Evolutionary conservation across 2,888 invertebrate species (phyloP).

Genomic region (Conomelus anceps): DNA sequence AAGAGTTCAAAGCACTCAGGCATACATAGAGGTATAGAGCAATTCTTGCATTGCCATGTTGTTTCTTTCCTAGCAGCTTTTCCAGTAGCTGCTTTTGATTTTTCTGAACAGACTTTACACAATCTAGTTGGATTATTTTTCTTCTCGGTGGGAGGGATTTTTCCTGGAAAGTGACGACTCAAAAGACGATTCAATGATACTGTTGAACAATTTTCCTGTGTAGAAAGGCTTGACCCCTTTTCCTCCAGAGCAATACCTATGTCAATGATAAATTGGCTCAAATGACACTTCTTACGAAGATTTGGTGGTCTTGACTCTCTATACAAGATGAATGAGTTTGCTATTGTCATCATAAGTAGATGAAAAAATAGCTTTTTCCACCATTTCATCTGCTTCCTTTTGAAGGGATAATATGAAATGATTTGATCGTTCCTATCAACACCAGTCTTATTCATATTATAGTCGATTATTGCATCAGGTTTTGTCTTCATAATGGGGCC

Average conservation of each 20-base stretch:
- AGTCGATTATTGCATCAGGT: neutral
- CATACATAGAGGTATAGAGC: neutral
- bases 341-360: neutral
- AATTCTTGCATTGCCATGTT: neutral
- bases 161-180: neutral
- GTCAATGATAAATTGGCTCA: neutral
- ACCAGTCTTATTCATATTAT: neutral
- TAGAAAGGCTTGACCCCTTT: neutral
- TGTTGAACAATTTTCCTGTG: neutral
- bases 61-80: constrained; percentile 5
- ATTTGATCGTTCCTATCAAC: neutral
- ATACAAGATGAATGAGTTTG: neutral
- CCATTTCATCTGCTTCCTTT: neutral
- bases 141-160: neutral
- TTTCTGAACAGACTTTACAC: neutral
- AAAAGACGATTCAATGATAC: neutral
- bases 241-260: neutral
- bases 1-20: neutral
- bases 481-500: neutral
- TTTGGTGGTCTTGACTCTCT: neutral
- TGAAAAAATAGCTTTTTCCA: constrained; percentile 7
- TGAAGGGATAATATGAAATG: neutral
- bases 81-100: neutral
- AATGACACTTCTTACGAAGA: neutral
- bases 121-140: neutral